Conservation (phyloP, 1,140 invertebrate genomes). For the Euwallacea similis region DNA sequence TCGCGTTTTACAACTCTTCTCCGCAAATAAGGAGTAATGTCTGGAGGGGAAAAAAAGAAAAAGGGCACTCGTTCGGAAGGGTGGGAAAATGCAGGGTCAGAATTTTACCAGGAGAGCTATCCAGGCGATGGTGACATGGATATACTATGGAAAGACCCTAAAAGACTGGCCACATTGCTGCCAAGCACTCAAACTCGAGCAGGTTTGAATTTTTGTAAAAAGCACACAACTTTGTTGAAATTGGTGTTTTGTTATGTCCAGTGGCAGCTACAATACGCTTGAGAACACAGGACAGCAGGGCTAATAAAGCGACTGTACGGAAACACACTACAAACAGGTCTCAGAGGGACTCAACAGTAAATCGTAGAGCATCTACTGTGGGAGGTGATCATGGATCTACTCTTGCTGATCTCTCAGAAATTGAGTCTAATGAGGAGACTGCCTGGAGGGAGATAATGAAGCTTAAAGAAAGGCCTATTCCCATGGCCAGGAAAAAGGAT, state of each 20-base stretch:
- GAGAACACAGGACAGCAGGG: constrained; percentile 47
- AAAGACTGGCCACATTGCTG: constrained; percentile 71
- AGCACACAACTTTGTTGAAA: neutral
- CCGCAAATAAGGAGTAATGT: constrained; percentile 55
- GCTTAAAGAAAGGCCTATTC: constrained; percentile 79
- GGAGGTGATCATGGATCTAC: constrained; percentile 68
- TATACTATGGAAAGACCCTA: constrained; percentile 67
- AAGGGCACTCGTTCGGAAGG: constrained; percentile 60
- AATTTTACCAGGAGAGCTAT: constrained; percentile 85
- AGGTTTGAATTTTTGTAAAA: constrained; percentile 31
- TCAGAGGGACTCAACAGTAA: constrained; percentile 62
- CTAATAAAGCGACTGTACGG: constrained; percentile 46
- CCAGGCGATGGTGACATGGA: constrained; percentile 70
- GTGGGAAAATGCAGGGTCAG: constrained; percentile 82
- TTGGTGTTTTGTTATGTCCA: constrained; percentile 17
- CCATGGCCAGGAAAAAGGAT: constrained; percentile 79
- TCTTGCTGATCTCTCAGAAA: constrained; percentile 74
- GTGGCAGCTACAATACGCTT: constrained; percentile 56
- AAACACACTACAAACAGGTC: constrained; percentile 66
- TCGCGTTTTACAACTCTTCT: neutral
- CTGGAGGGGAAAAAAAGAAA: constrained; percentile 62
- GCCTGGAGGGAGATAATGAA: constrained; percentile 86
- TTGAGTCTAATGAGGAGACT: constrained; percentile 72
- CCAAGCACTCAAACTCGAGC: constrained; percentile 76
- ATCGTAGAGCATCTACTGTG: constrained; percentile 28